Conservation (phyloP, 1,140 invertebrate species). For the Homalodisca vitripennis region DNA sequence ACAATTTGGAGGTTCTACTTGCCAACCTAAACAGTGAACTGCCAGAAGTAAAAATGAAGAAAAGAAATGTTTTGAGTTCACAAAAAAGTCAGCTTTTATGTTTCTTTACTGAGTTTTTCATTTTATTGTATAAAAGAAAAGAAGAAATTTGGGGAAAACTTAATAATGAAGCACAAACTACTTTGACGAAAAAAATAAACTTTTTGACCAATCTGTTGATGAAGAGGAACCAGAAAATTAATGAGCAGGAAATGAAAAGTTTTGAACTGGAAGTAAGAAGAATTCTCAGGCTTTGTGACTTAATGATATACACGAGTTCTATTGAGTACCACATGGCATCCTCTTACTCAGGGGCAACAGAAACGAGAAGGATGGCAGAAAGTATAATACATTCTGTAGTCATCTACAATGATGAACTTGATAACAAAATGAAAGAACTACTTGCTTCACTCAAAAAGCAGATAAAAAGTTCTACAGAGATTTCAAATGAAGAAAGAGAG, state of each 20-base stretch:
- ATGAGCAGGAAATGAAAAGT: not conserved
- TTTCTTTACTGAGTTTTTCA: constrained; percentile 8
- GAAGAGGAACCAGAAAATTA: not conserved
- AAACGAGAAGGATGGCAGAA: constrained; percentile 2
- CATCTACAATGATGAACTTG: not conserved
- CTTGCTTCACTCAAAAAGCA: not conserved
- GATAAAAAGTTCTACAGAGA: not conserved
- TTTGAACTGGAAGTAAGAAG: constrained; percentile 2
- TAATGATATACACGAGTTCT: not conserved
- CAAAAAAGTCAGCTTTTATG: not conserved
- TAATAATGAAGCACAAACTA: not conserved
- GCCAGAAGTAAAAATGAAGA: constrained; percentile 1
- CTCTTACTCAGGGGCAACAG: not conserved
- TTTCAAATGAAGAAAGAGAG: constrained; percentile 54
- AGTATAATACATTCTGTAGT: constrained; percentile 2
- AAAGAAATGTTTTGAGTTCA: not conserved
- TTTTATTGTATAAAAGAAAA: not conserved
- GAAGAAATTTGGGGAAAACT: not conserved
- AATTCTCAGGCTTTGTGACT: not conserved
- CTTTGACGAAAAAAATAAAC: not conserved
- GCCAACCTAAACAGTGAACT: too few relatives aligned
- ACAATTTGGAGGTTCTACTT: too few relatives aligned
- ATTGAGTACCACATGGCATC: not conserved
- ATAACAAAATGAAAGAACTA: not conserved
- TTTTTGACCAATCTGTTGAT: not conserved